phyloP scores from a whole-genome alignment of 2,888 invertebrate species.

The Isotomurus palustris region DNA sequence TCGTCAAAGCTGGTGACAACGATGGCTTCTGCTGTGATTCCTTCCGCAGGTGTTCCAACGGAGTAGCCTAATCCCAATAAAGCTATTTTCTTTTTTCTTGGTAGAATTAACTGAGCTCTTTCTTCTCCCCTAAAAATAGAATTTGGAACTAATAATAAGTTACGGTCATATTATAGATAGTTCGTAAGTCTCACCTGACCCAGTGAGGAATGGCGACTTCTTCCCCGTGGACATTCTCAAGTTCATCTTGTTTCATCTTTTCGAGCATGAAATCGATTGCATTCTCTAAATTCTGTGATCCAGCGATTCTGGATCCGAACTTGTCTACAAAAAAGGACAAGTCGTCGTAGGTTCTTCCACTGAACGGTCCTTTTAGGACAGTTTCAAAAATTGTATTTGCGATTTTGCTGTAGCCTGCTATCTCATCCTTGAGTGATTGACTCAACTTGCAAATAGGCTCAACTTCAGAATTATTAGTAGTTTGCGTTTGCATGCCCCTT shows the following conservation, averaged over 20 bases:
- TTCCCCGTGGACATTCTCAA: conserved; percentile 52
- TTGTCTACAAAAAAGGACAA: conserved; percentile 53
- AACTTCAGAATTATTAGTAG: no score
- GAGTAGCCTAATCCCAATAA: conserved; percentile 39
- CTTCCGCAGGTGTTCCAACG: conserved; percentile 37
- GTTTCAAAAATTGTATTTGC: conserved; percentile 56
- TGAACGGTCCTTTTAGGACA: conserved; percentile 55
- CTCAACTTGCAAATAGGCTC: conserved; percentile 6
- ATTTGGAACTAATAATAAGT: no score
- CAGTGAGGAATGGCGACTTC: conserved; percentile 47
- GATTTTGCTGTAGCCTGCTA: conserved; percentile 56
- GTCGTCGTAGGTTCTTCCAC: conserved; percentile 51
- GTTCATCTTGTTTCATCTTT: conserved; percentile 46
- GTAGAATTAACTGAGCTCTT: conserved; percentile 20
- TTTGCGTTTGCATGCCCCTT: no score
- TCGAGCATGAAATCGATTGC: conserved; percentile 51
- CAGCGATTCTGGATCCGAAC: conserved; percentile 50
- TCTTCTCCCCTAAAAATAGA: conserved; percentile 30
- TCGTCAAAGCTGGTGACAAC: conserved; percentile 44
- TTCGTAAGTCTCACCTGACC: conserved; percentile 44
- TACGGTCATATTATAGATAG: no score
- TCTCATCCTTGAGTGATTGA: conserved; percentile 54
- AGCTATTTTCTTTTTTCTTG: conserved; percentile 24
- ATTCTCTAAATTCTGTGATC: conserved; percentile 49
- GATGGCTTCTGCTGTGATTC: conserved; percentile 40